Percentiles rank a stretch among this genome's conserved stretches.
phyloP scores from a whole-genome alignment of 2,113 vertebrate genomes.

The pig (Sus scrofa) region T2T-Sscrofa CM000812.6:231596001-231596500 shows the following conservation, averaged over 20 bases:
- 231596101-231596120: not conserved
- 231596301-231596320: not conserved
- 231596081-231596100: not conserved
- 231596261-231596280: not conserved
- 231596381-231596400: not conserved
- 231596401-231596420: constrained; percentile 10
- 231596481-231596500: not conserved
- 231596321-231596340: not conserved
- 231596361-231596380: not conserved
- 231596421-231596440: not conserved
- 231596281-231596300: constrained; percentile 14
- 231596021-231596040: not conserved
- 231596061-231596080: not conserved
- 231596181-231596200: not conserved
- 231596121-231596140: not conserved
- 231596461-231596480: not conserved
- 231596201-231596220: constrained; percentile 20
- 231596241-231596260: not conserved
- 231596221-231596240: not conserved
- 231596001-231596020: not conserved
- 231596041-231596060: not conserved
- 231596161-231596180: too few relatives aligned
- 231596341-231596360: constrained; percentile 18
- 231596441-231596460: not conserved
- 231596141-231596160: too few relatives aligned